These are phyloP conservation scores for Neopelma chrysocephalum DNA, from an alignment of 2,797 vertebrate genomes.

Conservation along the genomic window DNA sequence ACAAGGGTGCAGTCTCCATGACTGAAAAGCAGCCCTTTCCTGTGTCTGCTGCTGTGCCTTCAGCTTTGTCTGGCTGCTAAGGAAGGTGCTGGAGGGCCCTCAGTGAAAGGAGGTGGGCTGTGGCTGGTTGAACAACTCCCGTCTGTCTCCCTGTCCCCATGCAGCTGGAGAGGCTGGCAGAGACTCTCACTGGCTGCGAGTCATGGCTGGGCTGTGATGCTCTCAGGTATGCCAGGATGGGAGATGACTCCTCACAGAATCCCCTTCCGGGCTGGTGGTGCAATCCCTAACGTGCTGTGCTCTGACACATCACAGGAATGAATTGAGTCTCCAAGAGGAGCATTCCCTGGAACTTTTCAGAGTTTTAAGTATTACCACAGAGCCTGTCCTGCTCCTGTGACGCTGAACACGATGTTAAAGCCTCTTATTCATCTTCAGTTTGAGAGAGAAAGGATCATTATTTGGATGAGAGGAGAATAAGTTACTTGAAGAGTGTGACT, in stretches of 20 bases:
- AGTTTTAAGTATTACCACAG: not conserved
- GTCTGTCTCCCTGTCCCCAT: rapidly evolving
- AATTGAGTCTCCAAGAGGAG: not conserved
- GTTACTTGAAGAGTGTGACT: not conserved
- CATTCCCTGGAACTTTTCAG: not conserved
- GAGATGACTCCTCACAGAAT: not conserved
- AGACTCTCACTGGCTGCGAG: not conserved
- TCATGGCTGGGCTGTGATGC: not conserved
- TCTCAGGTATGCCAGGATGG: not conserved
- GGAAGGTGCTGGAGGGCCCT: not conserved
- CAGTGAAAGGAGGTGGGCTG: not conserved
- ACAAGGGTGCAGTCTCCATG: not conserved
- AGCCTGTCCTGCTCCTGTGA: not conserved
- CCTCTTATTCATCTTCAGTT: not conserved
- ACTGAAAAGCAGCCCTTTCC: not conserved
- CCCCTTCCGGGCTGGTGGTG: not conserved
- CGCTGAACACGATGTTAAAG: rapidly evolving
- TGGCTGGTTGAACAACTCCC: not conserved
- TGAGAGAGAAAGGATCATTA: not conserved
- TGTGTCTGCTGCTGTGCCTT: not conserved
- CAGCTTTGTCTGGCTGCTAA: not conserved
- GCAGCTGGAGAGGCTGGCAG: not conserved
- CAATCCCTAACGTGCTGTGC: not conserved
- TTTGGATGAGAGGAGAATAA: not conserved
- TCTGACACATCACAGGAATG: not conserved